Base-by-base conservation (phyloP, 2,797 vertebrate species). In the Malurus splendens region DNA sequence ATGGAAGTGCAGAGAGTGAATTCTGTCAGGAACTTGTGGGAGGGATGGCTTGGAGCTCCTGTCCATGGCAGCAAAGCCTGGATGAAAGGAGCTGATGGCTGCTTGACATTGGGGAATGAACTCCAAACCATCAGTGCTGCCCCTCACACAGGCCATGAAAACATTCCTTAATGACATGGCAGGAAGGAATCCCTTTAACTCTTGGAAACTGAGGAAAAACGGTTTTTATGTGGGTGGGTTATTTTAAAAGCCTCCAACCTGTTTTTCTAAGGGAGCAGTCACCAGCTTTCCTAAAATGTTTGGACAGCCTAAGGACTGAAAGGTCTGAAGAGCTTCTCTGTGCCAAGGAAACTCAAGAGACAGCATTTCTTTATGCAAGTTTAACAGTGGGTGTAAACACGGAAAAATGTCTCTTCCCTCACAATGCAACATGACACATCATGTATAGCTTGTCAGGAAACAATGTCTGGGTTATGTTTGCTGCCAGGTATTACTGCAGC, bases 371-470 rank as follows among this genome's bases (percentile, higher is more conserved):
- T 90, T 54, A 42, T 4, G 5, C 27, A 24, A 25, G 55, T 87
- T 78, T 77, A 87, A n/a, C 84, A 78, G 86, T 74, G 72, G 73
- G 79, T 85, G 54, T 85, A 89, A 90, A 89, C 59, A 70, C 23
- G 36, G 84, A 75, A 90, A 75, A 93, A 86, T 14, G 24, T 73
- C 52, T 91, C 79, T 85, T 89, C 62, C 38, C 13, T 85, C 45
- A 30, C 66, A 57, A 2, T 47, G 57, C 87, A 93, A 77, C 23
- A 7, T 68, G 89, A 83, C 75, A 50, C 7, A 4, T 93, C 82
- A 72, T 4, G 55, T 87, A 68, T 3, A 30, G 79, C 84, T 57
- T 82, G 79, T 93, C 92, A 78, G 89, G 73, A 90, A 90, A 83
- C 68, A 65, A 87, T 19, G 70, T 87, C 56, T 87, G 70, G 52